These are phyloP conservation scores for Atethmia centrago DNA, from an alignment of 2,888 invertebrate species.

Conservation along the genomic window DNA sequence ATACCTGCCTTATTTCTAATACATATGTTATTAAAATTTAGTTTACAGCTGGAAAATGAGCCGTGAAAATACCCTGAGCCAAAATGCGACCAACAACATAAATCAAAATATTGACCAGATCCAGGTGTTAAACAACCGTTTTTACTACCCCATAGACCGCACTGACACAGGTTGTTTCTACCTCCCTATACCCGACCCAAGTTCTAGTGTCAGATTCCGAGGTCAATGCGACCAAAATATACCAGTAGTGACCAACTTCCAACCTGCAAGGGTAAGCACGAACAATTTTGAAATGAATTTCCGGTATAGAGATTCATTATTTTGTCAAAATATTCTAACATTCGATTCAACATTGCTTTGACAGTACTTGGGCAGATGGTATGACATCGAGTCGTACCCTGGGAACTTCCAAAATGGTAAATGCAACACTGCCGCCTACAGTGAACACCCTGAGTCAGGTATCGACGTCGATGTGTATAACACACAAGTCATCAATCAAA, in stretches of 20 bases:
- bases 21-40: conserved; percentile 54
- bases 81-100: conserved; percentile 58
- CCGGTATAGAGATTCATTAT: not conserved
- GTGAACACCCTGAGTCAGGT: conserved; percentile 38
- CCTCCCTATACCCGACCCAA: conserved; percentile 64
- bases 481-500: conserved; percentile 77
- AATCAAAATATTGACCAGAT: conserved; percentile 56
- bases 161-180: conserved; percentile 73
- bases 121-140: conserved; percentile 69
- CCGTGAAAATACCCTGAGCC: conserved; percentile 56
- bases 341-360: conserved; percentile 23
- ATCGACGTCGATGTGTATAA: conserved; percentile 70
- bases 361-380: conserved; percentile 80
- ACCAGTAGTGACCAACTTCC: conserved; percentile 42
- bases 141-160: conserved; percentile 67
- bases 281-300: not conserved
- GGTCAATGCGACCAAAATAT: conserved; percentile 64
- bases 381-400: conserved; percentile 78
- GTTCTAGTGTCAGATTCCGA: conserved; percentile 64
- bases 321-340: not conserved
- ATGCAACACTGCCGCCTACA: conserved; percentile 77
- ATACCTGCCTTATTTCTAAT: not conserved
- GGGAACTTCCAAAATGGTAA: conserved; percentile 75
- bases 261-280: conserved; percentile 37
- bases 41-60: conserved; percentile 83